phyloP scores from a whole-genome alignment of 2,888 invertebrate genomes.

The Gryllus longicercus region DNA sequence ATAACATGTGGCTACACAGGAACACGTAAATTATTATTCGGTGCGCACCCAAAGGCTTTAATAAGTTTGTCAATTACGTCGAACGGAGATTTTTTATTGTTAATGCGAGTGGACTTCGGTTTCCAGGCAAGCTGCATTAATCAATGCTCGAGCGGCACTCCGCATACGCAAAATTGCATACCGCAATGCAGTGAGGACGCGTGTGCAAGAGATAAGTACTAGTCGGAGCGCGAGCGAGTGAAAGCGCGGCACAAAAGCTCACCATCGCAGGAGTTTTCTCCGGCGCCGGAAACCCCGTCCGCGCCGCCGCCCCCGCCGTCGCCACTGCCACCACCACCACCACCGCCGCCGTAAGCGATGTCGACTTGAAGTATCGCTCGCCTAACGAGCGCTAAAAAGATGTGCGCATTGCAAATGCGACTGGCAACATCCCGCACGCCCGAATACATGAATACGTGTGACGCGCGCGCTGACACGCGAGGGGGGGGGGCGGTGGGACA shows the following conservation, averaged over 20 bases:
- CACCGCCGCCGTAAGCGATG: too few relatives aligned
- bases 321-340: background rate
- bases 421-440: background rate
- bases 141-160: too few relatives aligned
- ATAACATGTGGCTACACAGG: background rate
- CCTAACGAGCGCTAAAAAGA: conserved; percentile 1
- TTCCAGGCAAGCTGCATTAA: background rate
- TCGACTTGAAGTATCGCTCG: background rate
- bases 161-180: too few relatives aligned
- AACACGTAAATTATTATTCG: background rate
- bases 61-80: background rate
- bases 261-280: too few relatives aligned
- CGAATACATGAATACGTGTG: conserved; percentile 10
- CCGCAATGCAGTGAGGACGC: too few relatives aligned
- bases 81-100: conserved; percentile 3
- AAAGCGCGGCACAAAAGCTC: too few relatives aligned
- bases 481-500: background rate
- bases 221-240: too few relatives aligned
- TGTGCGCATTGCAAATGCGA: conserved; percentile 4
- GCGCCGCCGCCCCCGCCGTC: background rate
- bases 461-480: background rate
- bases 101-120: background rate
- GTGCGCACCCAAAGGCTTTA: background rate
- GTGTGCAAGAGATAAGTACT: too few relatives aligned
- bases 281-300: too few relatives aligned